phyloP scores from a whole-genome alignment of 2,797 vertebrate genomes.

The Acridotheres tristis region DNA sequence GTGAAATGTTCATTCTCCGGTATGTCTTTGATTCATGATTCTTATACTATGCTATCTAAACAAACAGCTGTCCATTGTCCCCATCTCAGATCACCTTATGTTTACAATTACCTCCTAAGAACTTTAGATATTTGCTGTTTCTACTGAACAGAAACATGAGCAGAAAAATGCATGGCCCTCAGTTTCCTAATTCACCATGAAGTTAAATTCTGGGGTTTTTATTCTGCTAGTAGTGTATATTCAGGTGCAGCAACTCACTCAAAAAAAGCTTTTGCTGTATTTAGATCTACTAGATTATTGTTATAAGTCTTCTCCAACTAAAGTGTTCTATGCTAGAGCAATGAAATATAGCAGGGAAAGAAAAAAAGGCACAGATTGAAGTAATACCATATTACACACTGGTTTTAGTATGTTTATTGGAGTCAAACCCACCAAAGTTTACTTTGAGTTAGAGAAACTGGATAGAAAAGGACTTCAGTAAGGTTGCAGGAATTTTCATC shows the following conservation, averaged over 20 bases:
- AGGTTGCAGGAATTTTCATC: not conserved
- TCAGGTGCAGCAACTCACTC: not conserved
- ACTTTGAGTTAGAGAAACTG: not conserved
- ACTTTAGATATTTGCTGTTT: not conserved
- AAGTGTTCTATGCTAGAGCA: not conserved
- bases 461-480: not conserved
- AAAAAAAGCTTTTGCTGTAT: not conserved
- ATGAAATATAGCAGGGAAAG: not conserved
- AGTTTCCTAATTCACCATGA: not conserved
- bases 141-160: not conserved
- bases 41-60: not conserved
- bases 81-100: not conserved
- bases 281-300: not conserved
- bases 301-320: not conserved
- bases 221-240: not conserved
- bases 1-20: not conserved
- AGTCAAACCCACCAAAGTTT: not conserved
- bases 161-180: not conserved
- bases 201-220: not conserved
- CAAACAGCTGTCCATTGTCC: not conserved
- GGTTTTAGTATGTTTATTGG: not conserved
- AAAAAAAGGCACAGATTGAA: not conserved
- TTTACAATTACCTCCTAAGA: not conserved
- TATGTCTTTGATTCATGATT: not conserved
- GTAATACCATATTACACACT: not conserved